Percentiles rank a stretch among this genome's conserved stretches.
phyloP scores from a whole-genome alignment of 2,888 invertebrate genomes.

The Zaprionus bogoriensis region DNA sequence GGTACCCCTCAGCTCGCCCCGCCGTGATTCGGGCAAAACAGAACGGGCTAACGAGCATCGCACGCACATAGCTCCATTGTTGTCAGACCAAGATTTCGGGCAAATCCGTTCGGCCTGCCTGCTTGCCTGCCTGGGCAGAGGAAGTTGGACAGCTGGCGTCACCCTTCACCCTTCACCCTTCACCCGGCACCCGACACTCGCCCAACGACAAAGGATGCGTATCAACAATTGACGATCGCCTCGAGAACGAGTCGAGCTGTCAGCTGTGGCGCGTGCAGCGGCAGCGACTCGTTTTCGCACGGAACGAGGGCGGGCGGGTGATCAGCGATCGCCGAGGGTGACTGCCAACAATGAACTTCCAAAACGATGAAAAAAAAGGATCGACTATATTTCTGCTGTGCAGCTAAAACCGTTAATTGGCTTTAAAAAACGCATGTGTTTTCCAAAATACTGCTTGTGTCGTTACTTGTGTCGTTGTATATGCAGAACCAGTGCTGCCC shows the following conservation, averaged over 20 bases:
- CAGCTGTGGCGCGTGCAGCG: constrained; percentile 63
- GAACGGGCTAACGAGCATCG: constrained; percentile 38
- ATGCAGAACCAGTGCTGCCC: no score
- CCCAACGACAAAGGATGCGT: constrained; percentile 21
- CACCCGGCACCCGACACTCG: neutral
- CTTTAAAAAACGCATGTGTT: constrained; percentile 50
- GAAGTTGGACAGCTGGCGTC: constrained; percentile 43
- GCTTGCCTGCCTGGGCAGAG: neutral
- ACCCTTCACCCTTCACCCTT: no score
- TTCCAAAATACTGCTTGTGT: no score
- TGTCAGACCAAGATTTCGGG: constrained; percentile 11
- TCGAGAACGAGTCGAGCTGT: constrained; percentile 35
- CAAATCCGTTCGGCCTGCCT: neutral
- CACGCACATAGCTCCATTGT: constrained; percentile 28
- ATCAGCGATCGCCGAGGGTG: constrained; percentile 17
- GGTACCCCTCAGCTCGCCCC: constrained; percentile 14
- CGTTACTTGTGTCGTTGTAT: no score
- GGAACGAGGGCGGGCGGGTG: constrained; percentile 18
- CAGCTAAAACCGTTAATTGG: constrained; percentile 65
- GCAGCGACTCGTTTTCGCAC: neutral
- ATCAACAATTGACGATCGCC: constrained; percentile 44
- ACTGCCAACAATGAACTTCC: constrained; percentile 31
- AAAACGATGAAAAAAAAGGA: neutral
- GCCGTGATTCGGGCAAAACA: constrained; percentile 4
- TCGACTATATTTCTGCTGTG: neutral